Evolutionary conservation across 1,140 invertebrate species (phyloP).

Genomic region (Drosophila littoralis): DNA sequence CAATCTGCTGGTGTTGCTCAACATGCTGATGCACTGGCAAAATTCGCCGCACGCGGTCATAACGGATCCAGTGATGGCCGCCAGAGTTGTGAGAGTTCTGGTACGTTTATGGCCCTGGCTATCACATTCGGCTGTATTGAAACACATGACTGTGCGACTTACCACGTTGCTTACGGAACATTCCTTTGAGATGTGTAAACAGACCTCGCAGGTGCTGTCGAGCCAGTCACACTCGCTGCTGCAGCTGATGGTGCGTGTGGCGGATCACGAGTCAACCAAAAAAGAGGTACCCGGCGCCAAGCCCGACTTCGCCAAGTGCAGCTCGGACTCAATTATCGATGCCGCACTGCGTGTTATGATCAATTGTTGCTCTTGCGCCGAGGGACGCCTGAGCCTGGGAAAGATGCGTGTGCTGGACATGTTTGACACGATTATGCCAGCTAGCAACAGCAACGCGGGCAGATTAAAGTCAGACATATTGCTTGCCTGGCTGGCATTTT

Average conservation of each 20-base stretch:
- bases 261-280: slow-evolving; percentile 65
- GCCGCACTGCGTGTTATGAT: slow-evolving; percentile 59
- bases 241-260: slow-evolving; percentile 62
- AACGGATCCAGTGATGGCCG: slow-evolving; percentile 39
- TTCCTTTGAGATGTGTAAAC: slow-evolving; percentile 72
- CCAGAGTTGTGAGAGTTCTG: slow-evolving; percentile 32
- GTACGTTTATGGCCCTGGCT: slow-evolving; percentile 75
- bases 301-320: neutral
- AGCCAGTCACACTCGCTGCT: slow-evolving; percentile 64
- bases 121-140: slow-evolving; percentile 61
- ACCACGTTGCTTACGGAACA: slow-evolving; percentile 66
- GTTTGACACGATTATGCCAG: slow-evolving; percentile 74
- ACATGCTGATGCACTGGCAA: slow-evolving; percentile 68
- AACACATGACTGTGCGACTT: slow-evolving; percentile 52
- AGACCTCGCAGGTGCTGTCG: slow-evolving; percentile 41
- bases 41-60: slow-evolving; percentile 46
- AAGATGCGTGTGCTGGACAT: slow-evolving; percentile 83
- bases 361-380: slow-evolving; percentile 71
- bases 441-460: neutral
- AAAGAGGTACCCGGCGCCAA: slow-evolving; percentile 32
- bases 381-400: slow-evolving; percentile 60
- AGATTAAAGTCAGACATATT: slow-evolving; percentile 84
- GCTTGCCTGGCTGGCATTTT: slow-evolving; percentile 85
- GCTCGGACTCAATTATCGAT: slow-evolving; percentile 34
- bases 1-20: slow-evolving; percentile 62